These are phyloP conservation scores for Halichoerus grypus DNA, from an alignment of 2,113 vertebrate species.

Conservation along the genomic window DNA sequence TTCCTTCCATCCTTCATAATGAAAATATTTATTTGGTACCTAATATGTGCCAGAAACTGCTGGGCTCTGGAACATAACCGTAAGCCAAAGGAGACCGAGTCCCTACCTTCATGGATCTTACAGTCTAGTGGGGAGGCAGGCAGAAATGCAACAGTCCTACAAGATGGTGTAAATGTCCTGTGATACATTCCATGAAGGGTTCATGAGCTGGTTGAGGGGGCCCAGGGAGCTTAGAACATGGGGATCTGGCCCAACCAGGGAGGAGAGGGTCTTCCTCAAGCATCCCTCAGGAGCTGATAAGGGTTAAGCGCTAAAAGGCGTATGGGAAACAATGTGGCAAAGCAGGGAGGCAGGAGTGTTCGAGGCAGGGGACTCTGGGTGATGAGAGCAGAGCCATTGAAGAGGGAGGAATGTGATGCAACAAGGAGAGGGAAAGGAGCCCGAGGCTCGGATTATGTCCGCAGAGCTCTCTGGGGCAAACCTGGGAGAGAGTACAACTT, in stretches of 20 bases:
- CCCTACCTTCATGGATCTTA: background rate
- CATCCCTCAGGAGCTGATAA: background rate
- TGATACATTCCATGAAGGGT: background rate
- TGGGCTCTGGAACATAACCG: background rate
- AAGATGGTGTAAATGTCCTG: background rate
- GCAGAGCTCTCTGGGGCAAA: background rate
- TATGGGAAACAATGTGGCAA: background rate
- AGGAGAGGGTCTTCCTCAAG: background rate
- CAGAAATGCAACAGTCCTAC: background rate
- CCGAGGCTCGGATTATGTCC: rapidly evolving
- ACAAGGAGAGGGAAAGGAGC: background rate
- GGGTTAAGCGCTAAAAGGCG: background rate
- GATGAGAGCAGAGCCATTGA: background rate
- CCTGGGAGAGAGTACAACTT: background rate
- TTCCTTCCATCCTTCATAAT: background rate
- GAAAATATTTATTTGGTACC: background rate
- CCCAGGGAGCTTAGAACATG: background rate
- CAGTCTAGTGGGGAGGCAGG: background rate
- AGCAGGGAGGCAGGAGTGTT: background rate
- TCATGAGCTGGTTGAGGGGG: background rate
- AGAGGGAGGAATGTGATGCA: background rate
- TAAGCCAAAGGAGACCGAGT: background rate
- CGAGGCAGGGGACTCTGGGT: background rate
- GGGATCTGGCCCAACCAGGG: background rate
- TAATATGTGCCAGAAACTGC: background rate